Percentiles rank a stretch among this genome's conserved stretches.
Conservation (phyloP, 2,888 invertebrate genomes). For the Mellilla xanthometata region DNA sequence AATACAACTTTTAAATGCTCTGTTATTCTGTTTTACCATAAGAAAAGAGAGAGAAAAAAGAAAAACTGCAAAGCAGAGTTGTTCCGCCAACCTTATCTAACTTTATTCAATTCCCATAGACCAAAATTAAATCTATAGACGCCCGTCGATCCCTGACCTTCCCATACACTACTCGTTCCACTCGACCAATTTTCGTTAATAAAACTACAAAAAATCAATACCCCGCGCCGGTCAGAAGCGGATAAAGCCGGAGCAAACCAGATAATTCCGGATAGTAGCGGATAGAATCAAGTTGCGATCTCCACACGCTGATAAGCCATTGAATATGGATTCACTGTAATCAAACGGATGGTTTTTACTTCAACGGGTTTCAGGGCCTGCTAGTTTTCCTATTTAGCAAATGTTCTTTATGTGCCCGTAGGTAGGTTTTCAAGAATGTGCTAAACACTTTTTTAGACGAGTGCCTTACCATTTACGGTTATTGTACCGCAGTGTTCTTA, state of each 20-base stretch:
- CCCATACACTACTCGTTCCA: neutral
- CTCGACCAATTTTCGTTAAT: slow-evolving; percentile 6
- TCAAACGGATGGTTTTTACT: slow-evolving; percentile 7
- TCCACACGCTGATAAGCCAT: slow-evolving; percentile 2
- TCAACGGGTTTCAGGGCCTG: neutral
- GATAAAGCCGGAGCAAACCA: neutral
- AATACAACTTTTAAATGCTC: too few species aligned
- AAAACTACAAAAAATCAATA: slow-evolving; percentile 3
- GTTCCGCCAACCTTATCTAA: too few species aligned
- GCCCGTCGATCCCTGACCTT: neutral
- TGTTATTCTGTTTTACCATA: too few species aligned
- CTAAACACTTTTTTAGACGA: too few species aligned
- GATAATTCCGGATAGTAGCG: neutral
- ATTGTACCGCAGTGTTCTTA: too few species aligned
- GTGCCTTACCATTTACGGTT: too few species aligned
- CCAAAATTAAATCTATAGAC: too few species aligned
- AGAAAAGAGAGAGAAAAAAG: too few species aligned
- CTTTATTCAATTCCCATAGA: too few species aligned
- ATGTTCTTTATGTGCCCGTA: too few species aligned
- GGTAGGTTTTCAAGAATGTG: too few species aligned
- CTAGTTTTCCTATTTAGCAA: neutral
- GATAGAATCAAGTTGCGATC: slow-evolving; percentile 1
- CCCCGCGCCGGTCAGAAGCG: neutral
- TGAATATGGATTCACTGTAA: slow-evolving; percentile 8
- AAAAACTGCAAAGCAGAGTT: too few species aligned